These are phyloP conservation scores for Stigmatopora argus DNA, from an alignment of 2,113 vertebrate genomes.

Conservation along the genomic window DNA sequence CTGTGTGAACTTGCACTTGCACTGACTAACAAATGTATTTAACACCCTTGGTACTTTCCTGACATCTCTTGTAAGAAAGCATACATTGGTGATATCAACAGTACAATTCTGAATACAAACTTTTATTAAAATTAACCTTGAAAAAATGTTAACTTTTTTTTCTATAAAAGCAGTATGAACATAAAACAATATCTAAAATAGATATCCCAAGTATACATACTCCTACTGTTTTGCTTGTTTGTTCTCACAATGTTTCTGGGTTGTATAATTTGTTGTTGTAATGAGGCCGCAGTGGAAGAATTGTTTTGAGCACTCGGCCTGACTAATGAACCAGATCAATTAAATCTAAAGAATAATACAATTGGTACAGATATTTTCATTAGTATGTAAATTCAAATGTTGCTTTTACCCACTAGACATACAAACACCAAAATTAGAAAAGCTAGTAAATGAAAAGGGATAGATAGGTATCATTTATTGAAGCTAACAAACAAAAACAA, in stretches of 20 bases:
- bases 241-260: background rate
- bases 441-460: background rate
- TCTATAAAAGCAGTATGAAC: too few relatives aligned
- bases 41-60: conserved; percentile 14
- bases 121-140: background rate
- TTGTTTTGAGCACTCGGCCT: background rate
- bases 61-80: background rate
- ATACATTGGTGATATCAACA: background rate
- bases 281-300: background rate
- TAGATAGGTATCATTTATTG: conserved; percentile 35
- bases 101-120: too few relatives aligned
- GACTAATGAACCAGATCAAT: background rate
- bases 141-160: too few relatives aligned
- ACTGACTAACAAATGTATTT: conserved; percentile 47
- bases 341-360: background rate
- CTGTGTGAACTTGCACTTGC: conserved; percentile 50
- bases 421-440: too few relatives aligned
- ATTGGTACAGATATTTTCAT: background rate
- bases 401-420: too few relatives aligned
- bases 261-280: background rate
- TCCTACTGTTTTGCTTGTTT: too few relatives aligned
- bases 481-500: conserved; percentile 28
- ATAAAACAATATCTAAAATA: too few relatives aligned
- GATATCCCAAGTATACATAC: too few relatives aligned
- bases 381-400: too few relatives aligned